phyloP scores from a whole-genome alignment of 2,888 invertebrate species.

The Beris morrisii region DNA sequence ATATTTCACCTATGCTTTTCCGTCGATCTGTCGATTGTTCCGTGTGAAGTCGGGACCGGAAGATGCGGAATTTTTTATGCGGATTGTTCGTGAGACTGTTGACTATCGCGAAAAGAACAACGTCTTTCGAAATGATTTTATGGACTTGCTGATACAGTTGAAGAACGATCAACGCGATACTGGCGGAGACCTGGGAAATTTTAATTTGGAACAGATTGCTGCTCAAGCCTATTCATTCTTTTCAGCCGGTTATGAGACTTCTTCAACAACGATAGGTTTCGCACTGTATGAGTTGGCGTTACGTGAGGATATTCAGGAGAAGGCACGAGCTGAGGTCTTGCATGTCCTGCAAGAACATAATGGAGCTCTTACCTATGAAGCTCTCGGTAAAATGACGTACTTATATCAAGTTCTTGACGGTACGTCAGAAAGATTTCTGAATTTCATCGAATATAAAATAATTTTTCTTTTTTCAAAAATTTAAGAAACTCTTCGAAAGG shows the following conservation, averaged over 20 bases:
- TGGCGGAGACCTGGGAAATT: background rate
- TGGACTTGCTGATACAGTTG: slow-evolving; percentile 59
- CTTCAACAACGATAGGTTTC: slow-evolving; percentile 61
- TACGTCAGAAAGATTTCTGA: slow-evolving; percentile 39
- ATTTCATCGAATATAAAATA: too few species aligned
- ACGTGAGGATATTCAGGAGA: slow-evolving; percentile 59
- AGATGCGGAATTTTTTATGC: slow-evolving; percentile 46
- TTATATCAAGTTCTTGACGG: slow-evolving; percentile 62
- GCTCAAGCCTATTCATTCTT: slow-evolving; percentile 17
- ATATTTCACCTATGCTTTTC: background rate
- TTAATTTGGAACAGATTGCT: slow-evolving; percentile 10
- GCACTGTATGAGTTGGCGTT: slow-evolving; percentile 60
- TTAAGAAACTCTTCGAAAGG: too few species aligned
- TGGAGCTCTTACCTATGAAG: slow-evolving; percentile 58
- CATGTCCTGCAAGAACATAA: slow-evolving; percentile 55
- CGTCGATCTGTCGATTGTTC: background rate
- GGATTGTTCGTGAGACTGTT: slow-evolving; percentile 52
- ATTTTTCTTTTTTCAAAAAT: too few species aligned
- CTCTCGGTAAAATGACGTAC: slow-evolving; percentile 61
- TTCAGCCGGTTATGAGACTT: slow-evolving; percentile 51
- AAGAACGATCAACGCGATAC: slow-evolving; percentile 40
- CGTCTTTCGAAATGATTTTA: slow-evolving; percentile 57
- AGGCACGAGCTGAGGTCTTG: slow-evolving; percentile 58
- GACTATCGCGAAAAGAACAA: slow-evolving; percentile 51
- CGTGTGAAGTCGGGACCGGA: slow-evolving; percentile 44